Evolutionary conservation across 2,888 invertebrate genomes (phyloP), one percentile per base, ranked within the genome.

Genomic region (Drosophila meridiana): DNA sequence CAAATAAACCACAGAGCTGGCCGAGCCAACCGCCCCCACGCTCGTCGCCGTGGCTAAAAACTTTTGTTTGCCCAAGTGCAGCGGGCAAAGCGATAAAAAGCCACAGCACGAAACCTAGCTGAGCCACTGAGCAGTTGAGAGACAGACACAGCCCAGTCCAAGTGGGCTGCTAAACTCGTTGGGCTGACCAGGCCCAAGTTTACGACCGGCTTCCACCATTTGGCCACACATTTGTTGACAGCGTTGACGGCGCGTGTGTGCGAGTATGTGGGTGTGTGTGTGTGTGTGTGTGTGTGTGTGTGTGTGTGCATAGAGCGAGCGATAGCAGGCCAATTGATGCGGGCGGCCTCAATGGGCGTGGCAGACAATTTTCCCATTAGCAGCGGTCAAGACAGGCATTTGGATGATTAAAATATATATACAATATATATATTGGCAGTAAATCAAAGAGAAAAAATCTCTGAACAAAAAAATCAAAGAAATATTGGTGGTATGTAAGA

Each of bases 1-100:
- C 86, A 90, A 87, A 87, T 89, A 90, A 90, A 87, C 86, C 78
- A 77, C 87, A 75, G 76, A 73, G 73, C 65, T 43, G 42, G 56
- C 11, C 56, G 20, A 32, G 6, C 5, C 56, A 13, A 1, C n/a
- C 52, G 32, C 36, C 9, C 1, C 14, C 34, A n/a, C 59, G 58
- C 50, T 52, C 68, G 68, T 52, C 74, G 64, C 47, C 70, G 61
- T 52, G 69, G 69, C 64, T 73, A 73, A 81, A 52, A 85, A 88
- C 75, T 85, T 85, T 85, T 90, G 87, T 85, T 85, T 90, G 88
- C 64, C 84, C 89, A 83, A 88, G 83, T 88, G 90, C 89, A 78
- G 81, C 78, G 82, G 59, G 45, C 75, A 78, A 81, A 89, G 78
- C 84, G 82, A 73, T 80, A 69, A 72, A 81, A 83, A 80, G 73